Evolutionary conservation across 2,888 invertebrate species (phyloP).

Genomic region (Cryptocheilus praepositus): DNA sequence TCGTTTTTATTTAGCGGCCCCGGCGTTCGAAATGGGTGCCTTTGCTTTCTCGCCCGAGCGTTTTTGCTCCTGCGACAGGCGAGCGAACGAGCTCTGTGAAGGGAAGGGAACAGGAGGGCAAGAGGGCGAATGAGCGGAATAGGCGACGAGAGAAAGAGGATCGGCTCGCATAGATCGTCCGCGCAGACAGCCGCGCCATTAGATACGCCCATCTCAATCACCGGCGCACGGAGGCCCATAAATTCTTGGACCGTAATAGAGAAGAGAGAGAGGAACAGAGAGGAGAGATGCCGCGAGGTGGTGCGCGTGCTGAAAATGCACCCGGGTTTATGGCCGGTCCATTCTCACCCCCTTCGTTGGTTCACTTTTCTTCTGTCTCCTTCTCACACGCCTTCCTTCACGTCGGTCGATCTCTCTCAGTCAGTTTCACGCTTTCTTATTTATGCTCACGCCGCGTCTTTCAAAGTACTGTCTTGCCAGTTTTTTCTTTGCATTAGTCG

Average conservation of each 20-base stretch:
- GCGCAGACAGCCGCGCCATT: slow-evolving; percentile 63
- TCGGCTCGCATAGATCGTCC: slow-evolving; percentile 56
- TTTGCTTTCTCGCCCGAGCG: too few species aligned
- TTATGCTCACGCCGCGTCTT: too few species aligned
- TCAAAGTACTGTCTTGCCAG: too few species aligned
- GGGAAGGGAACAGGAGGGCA: background rate
- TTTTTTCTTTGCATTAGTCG: too few species aligned
- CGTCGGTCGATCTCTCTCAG: background rate
- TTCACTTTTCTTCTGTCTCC: background rate
- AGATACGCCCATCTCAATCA: slow-evolving; percentile 68
- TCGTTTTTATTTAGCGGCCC: slow-evolving; percentile 12
- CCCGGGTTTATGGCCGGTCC: slow-evolving; percentile 28
- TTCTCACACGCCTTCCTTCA: background rate
- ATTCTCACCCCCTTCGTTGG: slow-evolving; percentile 9
- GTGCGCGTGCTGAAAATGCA: slow-evolving; percentile 41
- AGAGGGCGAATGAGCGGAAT: slow-evolving; percentile 16
- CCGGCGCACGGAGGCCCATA: slow-evolving; percentile 62
- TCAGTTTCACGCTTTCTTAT: background rate
- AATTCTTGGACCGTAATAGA: slow-evolving; percentile 61
- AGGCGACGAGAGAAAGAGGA: slow-evolving; percentile 23
- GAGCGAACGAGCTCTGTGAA: background rate
- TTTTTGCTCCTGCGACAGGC: too few species aligned
- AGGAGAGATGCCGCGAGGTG: slow-evolving; percentile 20
- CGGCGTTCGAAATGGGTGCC: too few species aligned
- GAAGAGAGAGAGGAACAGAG: slow-evolving; percentile 43